phyloP scores from a whole-genome alignment of 2,888 invertebrate genomes.

The Acleris sparsana region DNA sequence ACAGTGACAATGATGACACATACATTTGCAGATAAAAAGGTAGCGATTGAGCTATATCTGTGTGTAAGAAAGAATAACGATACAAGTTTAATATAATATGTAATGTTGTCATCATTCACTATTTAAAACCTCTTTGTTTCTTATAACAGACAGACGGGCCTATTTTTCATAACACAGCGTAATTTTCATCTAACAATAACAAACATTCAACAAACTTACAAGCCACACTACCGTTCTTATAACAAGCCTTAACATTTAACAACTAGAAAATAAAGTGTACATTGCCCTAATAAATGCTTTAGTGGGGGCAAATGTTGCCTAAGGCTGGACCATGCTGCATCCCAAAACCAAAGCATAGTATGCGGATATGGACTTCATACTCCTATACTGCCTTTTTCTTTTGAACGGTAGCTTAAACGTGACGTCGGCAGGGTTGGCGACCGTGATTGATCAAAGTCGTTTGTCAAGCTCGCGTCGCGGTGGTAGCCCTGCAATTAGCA shows the following conservation, averaged over 20 bases:
- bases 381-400: no score
- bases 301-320: constrained; percentile 41
- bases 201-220: constrained; percentile 9
- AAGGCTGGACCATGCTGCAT: constrained; percentile 51
- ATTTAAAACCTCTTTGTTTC: neutral
- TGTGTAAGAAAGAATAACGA: no score
- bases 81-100: no score
- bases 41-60: no score
- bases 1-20: no score
- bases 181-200: constrained; percentile 18
- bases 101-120: no score
- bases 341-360: no score
- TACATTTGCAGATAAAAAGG: no score
- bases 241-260: neutral
- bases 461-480: constrained; percentile 61
- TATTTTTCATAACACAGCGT: neutral
- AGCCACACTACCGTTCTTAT: neutral
- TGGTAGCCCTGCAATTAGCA: constrained; percentile 43
- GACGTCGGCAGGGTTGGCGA: constrained; percentile 56
- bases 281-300: constrained; percentile 7
- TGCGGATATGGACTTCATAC: no score
- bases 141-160: neutral
- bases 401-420: constrained; percentile 50
- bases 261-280: neutral
- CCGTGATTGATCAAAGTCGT: constrained; percentile 44